Evolutionary conservation across 35 echinoderm and acorn worm species (phyloP).

Genomic region (Amphiura filiformis): DNA sequence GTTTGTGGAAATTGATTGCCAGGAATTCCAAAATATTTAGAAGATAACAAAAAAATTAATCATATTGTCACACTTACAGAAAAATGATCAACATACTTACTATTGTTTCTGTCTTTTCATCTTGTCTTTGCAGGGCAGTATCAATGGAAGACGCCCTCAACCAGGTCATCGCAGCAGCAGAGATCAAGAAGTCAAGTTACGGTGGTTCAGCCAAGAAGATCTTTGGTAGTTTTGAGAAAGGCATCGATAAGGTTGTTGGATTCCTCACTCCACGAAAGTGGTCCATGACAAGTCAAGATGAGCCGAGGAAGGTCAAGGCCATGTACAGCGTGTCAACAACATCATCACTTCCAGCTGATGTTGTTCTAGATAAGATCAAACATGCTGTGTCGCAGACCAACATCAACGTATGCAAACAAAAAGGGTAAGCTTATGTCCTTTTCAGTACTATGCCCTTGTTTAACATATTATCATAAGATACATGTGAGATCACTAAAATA

Average conservation of each 20-base stretch:
- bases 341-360: constrained; percentile 76
- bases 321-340: constrained; percentile 96
- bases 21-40: no score
- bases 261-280: constrained; percentile 77
- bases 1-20: no score
- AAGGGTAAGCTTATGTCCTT: constrained; percentile 61
- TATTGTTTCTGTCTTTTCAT: constrained; percentile 17
- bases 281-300: constrained; percentile 52
- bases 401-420: constrained; percentile 80
- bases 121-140: constrained; percentile 67
- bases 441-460: no score
- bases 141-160: constrained; percentile 94
- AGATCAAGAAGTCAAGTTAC: constrained; percentile 52
- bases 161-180: constrained; percentile 38
- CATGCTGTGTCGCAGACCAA: constrained; percentile 53
- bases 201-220: constrained; percentile 92
- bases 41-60: no score
- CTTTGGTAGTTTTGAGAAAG: constrained; percentile 98
- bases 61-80: no score
- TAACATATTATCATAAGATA: no score
- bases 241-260: constrained; percentile 91
- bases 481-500: no score
- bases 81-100: no score
- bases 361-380: constrained; percentile 69
- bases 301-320: constrained; percentile 91